Evolutionary conservation across 2,113 vertebrate genomes (phyloP).

Genomic region (Donacobius atricapilla): DNA sequence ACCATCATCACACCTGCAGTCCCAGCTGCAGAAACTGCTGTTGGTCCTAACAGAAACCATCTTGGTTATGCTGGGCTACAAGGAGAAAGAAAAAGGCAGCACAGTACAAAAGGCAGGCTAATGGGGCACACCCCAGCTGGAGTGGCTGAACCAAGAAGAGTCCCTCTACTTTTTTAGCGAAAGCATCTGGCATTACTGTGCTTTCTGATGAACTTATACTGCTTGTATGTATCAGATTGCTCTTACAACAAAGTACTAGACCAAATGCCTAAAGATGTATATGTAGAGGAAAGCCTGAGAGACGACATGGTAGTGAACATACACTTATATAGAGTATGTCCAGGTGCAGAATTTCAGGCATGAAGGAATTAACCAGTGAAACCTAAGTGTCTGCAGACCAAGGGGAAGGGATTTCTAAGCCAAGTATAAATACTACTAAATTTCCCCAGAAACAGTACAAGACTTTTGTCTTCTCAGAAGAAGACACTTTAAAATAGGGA

Average conservation of each 20-base stretch:
- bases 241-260: background rate
- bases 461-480: background rate
- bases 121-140: background rate
- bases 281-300: background rate
- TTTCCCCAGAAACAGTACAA: background rate
- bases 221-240: background rate
- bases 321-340: rapidly evolving
- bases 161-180: background rate
- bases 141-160: background rate
- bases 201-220: background rate
- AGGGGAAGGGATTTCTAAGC: background rate
- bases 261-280: background rate
- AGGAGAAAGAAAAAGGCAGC: background rate
- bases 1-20: background rate
- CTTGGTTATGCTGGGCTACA: background rate
- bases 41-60: background rate
- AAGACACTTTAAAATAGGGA: background rate
- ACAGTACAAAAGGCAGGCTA: background rate
- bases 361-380: background rate
- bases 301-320: background rate
- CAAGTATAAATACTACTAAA: background rate
- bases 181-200: background rate
- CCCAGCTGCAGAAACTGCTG: background rate
- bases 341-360: background rate
- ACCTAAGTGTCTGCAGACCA: background rate